Base-by-base conservation (phyloP, 2,113 vertebrate species). In the Pleuronectes platessa region DNA sequence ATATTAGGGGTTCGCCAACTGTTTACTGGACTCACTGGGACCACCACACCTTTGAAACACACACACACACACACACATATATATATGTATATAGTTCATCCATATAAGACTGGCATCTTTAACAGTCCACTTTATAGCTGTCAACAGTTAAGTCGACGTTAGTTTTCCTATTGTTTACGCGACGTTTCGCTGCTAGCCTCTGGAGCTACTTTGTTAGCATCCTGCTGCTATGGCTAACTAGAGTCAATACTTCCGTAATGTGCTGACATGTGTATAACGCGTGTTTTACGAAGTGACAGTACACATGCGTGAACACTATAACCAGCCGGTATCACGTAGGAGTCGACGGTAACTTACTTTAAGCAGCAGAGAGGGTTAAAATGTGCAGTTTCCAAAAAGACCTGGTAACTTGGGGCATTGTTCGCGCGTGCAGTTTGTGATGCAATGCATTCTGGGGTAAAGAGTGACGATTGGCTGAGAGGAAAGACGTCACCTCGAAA, bases 351-450 rank as follows among this genome's bases (percentile, higher is more conserved):
- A 6, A 86, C 87, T 90, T 83, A 91, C 88, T 69, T 74, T 58
- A 15, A 15, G 2, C 4, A 2, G 14, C 2, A 35, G 0, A 9
- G 20, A 20, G 8, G 17, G 66, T 76, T 47, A 40, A 78, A 59
- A 10, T 3, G 2, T 17, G 7, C 17, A 17, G 7, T 61, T 60
- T 35, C 3, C 1, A 45, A 58, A 26, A 75, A 26, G 0, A 61
- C 31, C 11, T 20, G 2, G 51, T 35, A 20, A 61, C n/a, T 0
- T 15, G 2, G 7, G 0, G 0, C 17, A 49, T n/a, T 1, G 21
- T 82, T 92, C 74, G 86, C 92, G 92, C 84, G 9, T 78, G 61
- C 7, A 73, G 71, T 92, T 92, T 84, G 79, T 76, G 17, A 42
- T 4, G 54, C 71, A 67, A 53, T 45, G 88, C 31, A 83, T 90